phyloP scores from a whole-genome alignment of 2,113 vertebrate genomes.

The Eublepharis macularius region DNA sequence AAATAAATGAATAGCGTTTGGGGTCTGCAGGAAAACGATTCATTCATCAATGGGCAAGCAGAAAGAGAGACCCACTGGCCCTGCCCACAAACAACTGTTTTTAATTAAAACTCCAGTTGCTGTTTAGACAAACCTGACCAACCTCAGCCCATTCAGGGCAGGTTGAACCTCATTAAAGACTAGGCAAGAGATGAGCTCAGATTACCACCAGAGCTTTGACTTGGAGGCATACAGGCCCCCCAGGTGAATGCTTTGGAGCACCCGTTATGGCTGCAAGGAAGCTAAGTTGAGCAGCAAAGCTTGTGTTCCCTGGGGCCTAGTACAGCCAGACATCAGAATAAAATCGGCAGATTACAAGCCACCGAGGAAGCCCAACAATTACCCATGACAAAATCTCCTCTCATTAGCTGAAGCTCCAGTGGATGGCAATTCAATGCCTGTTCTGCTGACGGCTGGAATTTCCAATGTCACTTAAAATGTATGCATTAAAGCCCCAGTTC shows the following conservation, averaged over 20 bases:
- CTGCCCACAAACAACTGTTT: conserved; percentile 23
- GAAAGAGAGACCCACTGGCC: conserved; percentile 15
- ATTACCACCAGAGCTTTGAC: not conserved
- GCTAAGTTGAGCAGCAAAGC: not conserved
- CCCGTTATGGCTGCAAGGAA: not conserved
- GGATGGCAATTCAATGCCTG: conserved; percentile 2
- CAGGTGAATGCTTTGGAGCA: not conserved
- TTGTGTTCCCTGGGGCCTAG: not conserved
- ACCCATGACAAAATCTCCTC: conserved; percentile 4
- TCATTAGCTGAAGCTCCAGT: conserved; percentile 31
- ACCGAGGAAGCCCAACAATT: not conserved
- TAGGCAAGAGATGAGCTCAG: not conserved
- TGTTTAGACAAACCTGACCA: conserved; percentile 36
- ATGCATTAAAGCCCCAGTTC: not conserved
- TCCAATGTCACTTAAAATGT: conserved; percentile 1
- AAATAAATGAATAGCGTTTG: too few species aligned
- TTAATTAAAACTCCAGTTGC: not conserved
- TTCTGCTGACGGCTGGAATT: not conserved
- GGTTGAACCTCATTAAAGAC: not conserved
- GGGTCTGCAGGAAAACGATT: not conserved
- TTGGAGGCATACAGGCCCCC: not conserved
- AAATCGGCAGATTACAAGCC: not conserved
- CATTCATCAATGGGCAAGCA: not conserved
- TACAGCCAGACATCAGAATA: not conserved
- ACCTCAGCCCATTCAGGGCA: not conserved